Evolutionary conservation across 2,888 invertebrate genomes (phyloP), one percentile per base, ranked within the genome.

Genomic region (Hirtodrosophila histrioides): DNA sequence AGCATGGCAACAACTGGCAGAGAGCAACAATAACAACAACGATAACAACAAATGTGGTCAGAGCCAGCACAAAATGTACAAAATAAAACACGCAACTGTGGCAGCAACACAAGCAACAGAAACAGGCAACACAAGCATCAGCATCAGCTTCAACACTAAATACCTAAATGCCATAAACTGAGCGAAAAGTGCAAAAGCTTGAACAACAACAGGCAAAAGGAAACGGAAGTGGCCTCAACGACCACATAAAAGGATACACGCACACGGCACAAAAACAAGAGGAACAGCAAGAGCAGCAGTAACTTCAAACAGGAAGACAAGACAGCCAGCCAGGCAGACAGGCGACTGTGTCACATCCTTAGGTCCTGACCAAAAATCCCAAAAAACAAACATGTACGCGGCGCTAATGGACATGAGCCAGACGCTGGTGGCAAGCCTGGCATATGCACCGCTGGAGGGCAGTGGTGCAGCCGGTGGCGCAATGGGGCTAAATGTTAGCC

Each of bases 41-140:
- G 51, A 41, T 43, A 43, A 43, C 31, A 69, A 50, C 67, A 55
- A 57, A 50, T 68, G 80, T 70, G 83, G 80, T 72, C 54, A 48
- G n/a, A 66, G 62, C 77, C 41, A 54, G 60, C 66, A 71, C 69
- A 85, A 82, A 75, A 83, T 83, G 87, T 75, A 69, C 64, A 69
- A 70, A 82, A 86, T 78, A 85, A 86, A 83, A 72, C 75, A 71
- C 71, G 82, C 69, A 53, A 67, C 71, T 64, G 75, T 61, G 78
- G 75, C 64, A 64, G 44, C 61, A 66, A 53, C 65, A 55, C 36
- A 31, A 60, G 11, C 48, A 44, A n/a, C 39, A 41, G 33, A 51
- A 51, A 7, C 44, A 37, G 17, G 41, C 39, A 37, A 17, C 17
- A 8, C 39, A 31, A 31, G 5, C 33, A 48, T 12, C 36, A 46